These are phyloP conservation scores for Aptenodytes patagonicus DNA, from an alignment of 2,113 vertebrate genomes.

Conservation along the genomic window DNA sequence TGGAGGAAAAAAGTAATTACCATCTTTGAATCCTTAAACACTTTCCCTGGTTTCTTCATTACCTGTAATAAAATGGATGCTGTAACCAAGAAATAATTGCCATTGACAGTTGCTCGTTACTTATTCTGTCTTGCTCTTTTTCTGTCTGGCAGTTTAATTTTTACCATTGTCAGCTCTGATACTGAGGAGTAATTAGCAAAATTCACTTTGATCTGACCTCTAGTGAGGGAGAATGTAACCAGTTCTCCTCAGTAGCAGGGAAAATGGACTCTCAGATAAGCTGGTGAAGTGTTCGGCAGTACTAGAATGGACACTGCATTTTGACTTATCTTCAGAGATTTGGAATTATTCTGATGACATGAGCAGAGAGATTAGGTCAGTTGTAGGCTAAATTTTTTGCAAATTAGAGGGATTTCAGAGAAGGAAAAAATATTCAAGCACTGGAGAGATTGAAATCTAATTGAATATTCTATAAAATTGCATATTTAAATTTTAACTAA, in stretches of 20 bases:
- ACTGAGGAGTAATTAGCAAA: slow-evolving; percentile 28
- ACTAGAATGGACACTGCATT: not conserved
- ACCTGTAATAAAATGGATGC: not conserved
- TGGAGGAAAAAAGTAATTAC: not conserved
- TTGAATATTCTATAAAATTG: not conserved
- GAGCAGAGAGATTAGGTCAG: slow-evolving; percentile 20
- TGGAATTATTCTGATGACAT: slow-evolving; percentile 32
- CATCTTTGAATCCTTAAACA: not conserved
- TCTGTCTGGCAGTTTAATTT: slow-evolving; percentile 23
- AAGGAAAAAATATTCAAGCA: not conserved
- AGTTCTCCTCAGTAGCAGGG: not conserved
- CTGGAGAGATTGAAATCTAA: not conserved
- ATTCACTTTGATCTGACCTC: slow-evolving; percentile 17
- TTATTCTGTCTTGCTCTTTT: not conserved
- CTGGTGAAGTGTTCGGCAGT: not conserved
- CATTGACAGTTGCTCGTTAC: not conserved
- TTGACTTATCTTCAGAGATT: slow-evolving; percentile 17
- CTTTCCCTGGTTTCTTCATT: not conserved
- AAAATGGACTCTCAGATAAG: not conserved
- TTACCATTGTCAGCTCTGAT: slow-evolving; percentile 5
- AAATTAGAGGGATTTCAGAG: slow-evolving; percentile 7
- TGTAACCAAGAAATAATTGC: not conserved
- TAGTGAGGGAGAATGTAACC: not conserved
- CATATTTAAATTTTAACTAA: slow-evolving; percentile 10
- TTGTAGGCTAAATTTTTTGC: not conserved